These are phyloP conservation scores for Lithophane ornitopus DNA, from an alignment of 2,888 invertebrate genomes.

Conservation along the genomic window DNA sequence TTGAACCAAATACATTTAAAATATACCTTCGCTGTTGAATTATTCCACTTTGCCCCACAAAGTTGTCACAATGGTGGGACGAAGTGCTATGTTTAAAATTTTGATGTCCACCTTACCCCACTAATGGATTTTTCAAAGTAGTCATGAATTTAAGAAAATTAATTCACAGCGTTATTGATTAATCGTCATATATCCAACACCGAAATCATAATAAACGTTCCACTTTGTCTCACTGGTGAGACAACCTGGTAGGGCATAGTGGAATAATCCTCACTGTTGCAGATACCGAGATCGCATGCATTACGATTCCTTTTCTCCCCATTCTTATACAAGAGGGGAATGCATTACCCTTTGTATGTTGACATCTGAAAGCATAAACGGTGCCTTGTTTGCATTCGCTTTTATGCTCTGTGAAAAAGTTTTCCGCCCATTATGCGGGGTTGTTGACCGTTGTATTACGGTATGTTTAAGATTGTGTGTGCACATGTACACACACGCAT, in stretches of 20 bases:
- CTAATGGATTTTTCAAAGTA: no score
- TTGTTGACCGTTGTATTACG: conserved; percentile 54
- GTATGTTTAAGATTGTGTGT: conserved; percentile 17
- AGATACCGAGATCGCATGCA: conserved; percentile 63
- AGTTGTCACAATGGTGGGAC: not conserved
- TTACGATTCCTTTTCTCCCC: conserved; percentile 64
- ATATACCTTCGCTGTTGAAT: conserved; percentile 29
- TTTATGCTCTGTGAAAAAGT: conserved; percentile 66
- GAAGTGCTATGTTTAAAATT: not conserved
- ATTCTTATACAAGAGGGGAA: conserved; percentile 74
- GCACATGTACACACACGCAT: no score
- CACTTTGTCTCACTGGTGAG: not conserved
- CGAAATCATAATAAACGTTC: not conserved
- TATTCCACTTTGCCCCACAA: conserved; percentile 8
- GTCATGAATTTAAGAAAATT: no score
- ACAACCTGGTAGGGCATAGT: conserved; percentile 7
- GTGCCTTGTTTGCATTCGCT: conserved; percentile 70
- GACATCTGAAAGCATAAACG: conserved; percentile 75
- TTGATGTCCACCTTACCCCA: not conserved
- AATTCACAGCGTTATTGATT: no score
- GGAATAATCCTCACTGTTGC: conserved; percentile 23
- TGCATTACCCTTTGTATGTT: conserved; percentile 78
- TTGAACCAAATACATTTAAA: conserved; percentile 58
- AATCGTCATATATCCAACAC: not conserved
- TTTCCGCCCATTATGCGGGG: conserved; percentile 61